Evolutionary conservation across 1,140 invertebrate genomes (phyloP), one percentile per base, ranked within the genome.

Genomic region (Pogonomyrmex californicus): DNA sequence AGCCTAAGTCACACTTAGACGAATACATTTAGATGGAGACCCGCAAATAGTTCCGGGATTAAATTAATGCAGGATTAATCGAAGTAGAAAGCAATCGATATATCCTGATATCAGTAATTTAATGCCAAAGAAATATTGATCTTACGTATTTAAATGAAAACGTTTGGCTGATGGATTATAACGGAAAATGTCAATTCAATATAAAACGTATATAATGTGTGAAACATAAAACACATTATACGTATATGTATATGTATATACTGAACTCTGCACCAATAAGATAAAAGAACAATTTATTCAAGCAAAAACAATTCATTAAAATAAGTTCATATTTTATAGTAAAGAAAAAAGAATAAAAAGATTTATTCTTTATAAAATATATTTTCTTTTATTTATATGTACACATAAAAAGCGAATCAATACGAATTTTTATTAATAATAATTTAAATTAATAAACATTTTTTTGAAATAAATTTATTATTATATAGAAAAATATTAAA

Each of bases 211-310:
- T 36, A n/a, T 70, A 66, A 83, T 70, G 41, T 49, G 38, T 66
- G 81, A 89, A 66, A 82, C 60, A 75, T 49, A 58, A 56, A 83
- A 41, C 54, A 30, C 54, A 44, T 56, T 81, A 71, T 56, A 51
- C 23, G 23, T 23, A 23, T 23, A 23, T 23, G 23, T 23, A 23
- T 23, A 23, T 23, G 23, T 51, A 71, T 65, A 51, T 60, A 17
- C 41, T 82, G 79, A 83, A 83, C 68, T 83, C 79, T 83, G 79
- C 7, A 47, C 75, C 79, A 75, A 83, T 62, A n/a, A 83, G n/a
- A n/a, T 79, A 54, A 75, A 23, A 4, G 0, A 9, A 82, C 36
- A 82, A 82, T 82, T 82, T 2, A 73, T 47, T 47, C 33, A 71
- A 36, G 36, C 12, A 14, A 56, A 82, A 82, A 14, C 71, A 56